Evolutionary conservation across 1,140 invertebrate genomes (phyloP), one percentile per base, ranked within the genome.

Genomic region (Bombyx mori): DNA sequence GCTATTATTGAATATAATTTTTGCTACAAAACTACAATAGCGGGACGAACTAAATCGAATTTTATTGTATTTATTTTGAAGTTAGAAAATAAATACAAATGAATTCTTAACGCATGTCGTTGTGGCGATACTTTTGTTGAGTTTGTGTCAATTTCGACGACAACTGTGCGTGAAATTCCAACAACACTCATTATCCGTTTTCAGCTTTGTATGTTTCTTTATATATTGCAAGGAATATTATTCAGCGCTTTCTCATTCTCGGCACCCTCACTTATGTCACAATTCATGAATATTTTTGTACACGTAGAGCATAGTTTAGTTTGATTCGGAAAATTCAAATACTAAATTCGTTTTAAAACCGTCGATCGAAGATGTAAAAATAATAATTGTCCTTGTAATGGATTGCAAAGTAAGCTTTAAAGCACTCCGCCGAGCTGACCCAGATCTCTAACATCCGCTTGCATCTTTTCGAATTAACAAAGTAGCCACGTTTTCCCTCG

Each of bases 401-500:
- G 22, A 56, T 12, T 68, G 68, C 58, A 35, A 35, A 35, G 26
- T 35, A 35, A 35, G 26, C 26, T 35, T 35, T 35, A 35, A 35
- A 35, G 26, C 26, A 35, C 26, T 35, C 26, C 26, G 26, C 26
- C 26, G 63, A 62, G 62, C 72, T 77, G 74, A 77, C 72, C 77
- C 77, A 75, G 68, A 71, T 69, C 54, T 60, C 75, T 82, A 83
- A 83, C 77, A 35, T 79, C 77, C 72, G 80, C 83, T 79, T 79
- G 82, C 75, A 77, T 76, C 65, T 71, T 79, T 81, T 82, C 75
- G 49, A 66, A 53, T 78, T 83, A 80, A 87, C 74, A 48, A 65
- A 55, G 78, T 85, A 82, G 85, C 82, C 74, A 66, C 62, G 77
- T 79, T 88, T 85, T 88, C 82, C 84, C 78, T 82, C 81, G 75